phyloP scores from a whole-genome alignment of 2,113 vertebrate species.

The Lasiurus borealis region DNA sequence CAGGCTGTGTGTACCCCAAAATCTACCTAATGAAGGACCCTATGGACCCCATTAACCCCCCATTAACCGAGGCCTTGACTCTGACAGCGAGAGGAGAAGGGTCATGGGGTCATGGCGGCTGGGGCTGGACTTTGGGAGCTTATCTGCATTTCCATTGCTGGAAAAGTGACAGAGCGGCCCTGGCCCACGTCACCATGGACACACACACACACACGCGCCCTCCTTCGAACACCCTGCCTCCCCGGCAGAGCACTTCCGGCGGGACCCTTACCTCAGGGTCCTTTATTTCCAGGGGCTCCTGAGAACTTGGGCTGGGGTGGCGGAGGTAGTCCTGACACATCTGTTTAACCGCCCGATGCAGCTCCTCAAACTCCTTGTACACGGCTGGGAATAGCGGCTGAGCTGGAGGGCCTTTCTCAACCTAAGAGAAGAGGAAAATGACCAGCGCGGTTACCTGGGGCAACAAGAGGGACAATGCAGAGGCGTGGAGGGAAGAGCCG shows the following conservation, averaged over 20 bases:
- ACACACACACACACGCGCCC: too few relatives aligned
- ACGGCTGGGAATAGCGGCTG: slow-evolving; percentile 93
- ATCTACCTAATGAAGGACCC: background rate
- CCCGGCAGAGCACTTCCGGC: fast-evolving
- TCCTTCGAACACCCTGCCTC: background rate
- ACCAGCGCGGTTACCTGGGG: background rate
- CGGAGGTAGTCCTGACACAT: slow-evolving; percentile 93
- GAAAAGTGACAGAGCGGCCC: background rate
- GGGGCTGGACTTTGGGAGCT: too few relatives aligned
- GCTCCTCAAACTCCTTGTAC: slow-evolving; percentile 95
- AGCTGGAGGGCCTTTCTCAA: slow-evolving; percentile 87
- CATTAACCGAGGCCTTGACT: too few relatives aligned
- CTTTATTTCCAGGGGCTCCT: slow-evolving; percentile 90
- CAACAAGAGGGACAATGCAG: too few relatives aligned
- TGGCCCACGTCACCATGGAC: background rate
- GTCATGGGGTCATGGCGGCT: too few relatives aligned
- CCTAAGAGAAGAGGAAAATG: slow-evolving; percentile 85
- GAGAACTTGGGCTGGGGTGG: slow-evolving; percentile 80
- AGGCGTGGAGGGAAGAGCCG: background rate
- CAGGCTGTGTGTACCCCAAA: background rate
- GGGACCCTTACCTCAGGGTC: slow-evolving; percentile 89
- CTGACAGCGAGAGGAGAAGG: fast-evolving
- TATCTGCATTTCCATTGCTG: background rate
- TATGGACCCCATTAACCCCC: fast-evolving
- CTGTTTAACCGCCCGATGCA: slow-evolving; percentile 92